Evolutionary conservation across 2,113 vertebrate species (phyloP).

Genomic region (Pedionomus torquatus): DNA sequence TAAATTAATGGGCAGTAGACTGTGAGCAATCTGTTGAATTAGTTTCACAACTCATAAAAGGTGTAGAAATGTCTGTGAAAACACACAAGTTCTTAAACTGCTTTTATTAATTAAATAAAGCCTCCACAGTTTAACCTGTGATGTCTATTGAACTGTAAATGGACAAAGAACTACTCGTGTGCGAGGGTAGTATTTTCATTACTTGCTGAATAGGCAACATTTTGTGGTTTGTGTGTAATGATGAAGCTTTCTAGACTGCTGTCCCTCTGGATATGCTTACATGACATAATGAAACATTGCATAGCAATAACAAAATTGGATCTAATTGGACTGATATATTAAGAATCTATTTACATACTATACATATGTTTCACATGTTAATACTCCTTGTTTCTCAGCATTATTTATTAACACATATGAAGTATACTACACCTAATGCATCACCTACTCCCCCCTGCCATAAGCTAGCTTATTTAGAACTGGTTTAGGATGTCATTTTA

Average conservation of each 20-base stretch:
- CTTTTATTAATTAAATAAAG: background rate
- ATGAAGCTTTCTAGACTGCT: background rate
- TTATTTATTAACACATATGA: background rate
- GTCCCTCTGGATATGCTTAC: background rate
- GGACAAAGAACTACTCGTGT: no score
- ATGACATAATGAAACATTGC: background rate
- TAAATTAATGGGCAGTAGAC: background rate
- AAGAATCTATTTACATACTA: background rate
- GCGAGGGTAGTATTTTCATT: background rate
- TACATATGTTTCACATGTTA: background rate
- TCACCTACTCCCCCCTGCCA: no score
- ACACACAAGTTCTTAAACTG: background rate
- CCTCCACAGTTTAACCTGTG: background rate
- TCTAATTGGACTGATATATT: background rate
- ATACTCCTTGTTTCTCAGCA: background rate
- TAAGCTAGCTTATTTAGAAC: background rate
- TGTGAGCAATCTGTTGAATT: background rate
- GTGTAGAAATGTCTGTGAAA: background rate
- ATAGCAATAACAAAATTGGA: background rate
- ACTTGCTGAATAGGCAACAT: background rate
- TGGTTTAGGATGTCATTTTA: background rate
- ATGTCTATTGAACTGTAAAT: background rate
- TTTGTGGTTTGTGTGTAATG: background rate
- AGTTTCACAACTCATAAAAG: background rate
- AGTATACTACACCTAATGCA: no score